Conservation (phyloP, 2,113 vertebrate species). For the Merops nubicus region DNA sequence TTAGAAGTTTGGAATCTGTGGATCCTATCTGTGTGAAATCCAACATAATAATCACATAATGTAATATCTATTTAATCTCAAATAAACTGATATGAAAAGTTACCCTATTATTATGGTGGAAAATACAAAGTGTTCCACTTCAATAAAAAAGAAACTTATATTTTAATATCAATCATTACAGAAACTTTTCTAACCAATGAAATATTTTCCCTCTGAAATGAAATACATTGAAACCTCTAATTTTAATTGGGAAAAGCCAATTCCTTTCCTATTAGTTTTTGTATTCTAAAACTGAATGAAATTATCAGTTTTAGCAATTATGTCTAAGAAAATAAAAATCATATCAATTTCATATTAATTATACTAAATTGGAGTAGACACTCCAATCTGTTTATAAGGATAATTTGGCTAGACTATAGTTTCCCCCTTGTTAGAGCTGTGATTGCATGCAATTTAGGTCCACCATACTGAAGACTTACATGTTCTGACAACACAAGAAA, state of each 20-base stretch:
- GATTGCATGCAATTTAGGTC: neutral
- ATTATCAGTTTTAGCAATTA: neutral
- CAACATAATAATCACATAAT: neutral
- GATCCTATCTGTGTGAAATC: neutral
- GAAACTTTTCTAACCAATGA: neutral
- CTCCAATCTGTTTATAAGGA: neutral
- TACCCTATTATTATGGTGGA: neutral
- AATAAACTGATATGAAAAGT: neutral
- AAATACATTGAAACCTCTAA: neutral
- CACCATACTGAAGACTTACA: neutral
- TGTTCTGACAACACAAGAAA: neutral
- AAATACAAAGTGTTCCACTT: neutral
- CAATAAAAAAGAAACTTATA: neutral
- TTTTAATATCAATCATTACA: neutral
- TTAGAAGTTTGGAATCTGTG: neutral
- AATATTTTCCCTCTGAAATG: neutral
- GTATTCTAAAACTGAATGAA: neutral
- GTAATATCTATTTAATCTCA: neutral
- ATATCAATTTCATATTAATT: neutral
- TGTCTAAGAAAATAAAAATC: neutral
- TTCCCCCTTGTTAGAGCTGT: neutral
- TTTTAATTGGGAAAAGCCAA: accelerated
- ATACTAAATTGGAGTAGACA: neutral
- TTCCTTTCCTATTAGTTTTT: neutral
- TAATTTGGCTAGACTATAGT: neutral